Base-by-base conservation (phyloP, 2,888 invertebrate species). In the Melipona bicolor region DNA sequence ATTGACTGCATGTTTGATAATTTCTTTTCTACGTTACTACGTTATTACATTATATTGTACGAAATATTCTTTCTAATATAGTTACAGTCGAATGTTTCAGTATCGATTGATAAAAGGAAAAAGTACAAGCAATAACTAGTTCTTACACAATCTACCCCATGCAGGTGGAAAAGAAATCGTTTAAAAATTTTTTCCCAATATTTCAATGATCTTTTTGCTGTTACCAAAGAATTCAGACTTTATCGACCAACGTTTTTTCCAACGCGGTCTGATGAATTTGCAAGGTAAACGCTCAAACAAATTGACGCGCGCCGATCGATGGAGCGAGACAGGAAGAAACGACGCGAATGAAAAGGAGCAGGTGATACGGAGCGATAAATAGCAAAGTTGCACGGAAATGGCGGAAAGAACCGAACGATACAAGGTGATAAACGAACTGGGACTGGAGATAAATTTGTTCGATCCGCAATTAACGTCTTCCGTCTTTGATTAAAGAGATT, bases 401-500 rank as follows among this genome's bases (percentile, higher is more conserved):
- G 36, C 2, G 62, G 50, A 80, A 65, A 36, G 36, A 59, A 67
- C 64, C 71, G 17, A 4, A 32, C 61, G 67, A 71, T 67, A 67
- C 65, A 43, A 49, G 43, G 21, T 36, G 77, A 32, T 21, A 49
- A 64, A 32, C 43, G 36, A 64, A 43, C 19, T 19, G 43, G 43
- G 9, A 11, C 43, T 13, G 21, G 43, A 70, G 73, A 80, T 54
- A 80, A 77, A 86, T 83, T 81, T 54, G 68, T 79, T 67, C 75
- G 78, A 68, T 73, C 59, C 27, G 79, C 73, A 64, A 79, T 81
- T 82, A 86, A 68, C 77, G 77, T 88, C 56, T 64, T 69, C 75
- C 67, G 61, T 67, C 80, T 85, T 83, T 83, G 80, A 83, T 87
- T 85, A 87, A 84, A 77, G 64, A n/a, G 72, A 81, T 56, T 79